Evolutionary conservation across 2,113 vertebrate genomes (phyloP).

Genomic region (Cercocebus atys): DNA sequence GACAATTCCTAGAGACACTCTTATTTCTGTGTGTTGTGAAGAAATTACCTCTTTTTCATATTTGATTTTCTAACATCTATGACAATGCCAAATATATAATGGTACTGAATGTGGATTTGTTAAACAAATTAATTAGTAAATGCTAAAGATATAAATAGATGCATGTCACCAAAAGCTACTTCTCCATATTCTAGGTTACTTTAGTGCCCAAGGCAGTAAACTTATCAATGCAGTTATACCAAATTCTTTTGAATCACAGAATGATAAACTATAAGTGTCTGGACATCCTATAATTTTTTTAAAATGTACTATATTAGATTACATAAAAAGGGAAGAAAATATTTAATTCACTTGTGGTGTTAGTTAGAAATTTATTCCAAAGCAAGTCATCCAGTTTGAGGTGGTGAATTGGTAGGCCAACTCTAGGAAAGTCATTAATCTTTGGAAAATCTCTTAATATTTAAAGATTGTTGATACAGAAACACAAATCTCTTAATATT

Average conservation of each 20-base stretch:
- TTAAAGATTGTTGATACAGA: background rate
- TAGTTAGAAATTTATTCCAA: background rate
- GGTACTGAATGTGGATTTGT: background rate
- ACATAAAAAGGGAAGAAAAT: background rate
- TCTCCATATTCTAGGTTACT: background rate
- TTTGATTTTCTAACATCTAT: background rate
- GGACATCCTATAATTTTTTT: no score
- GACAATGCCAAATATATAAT: background rate
- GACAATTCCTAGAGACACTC: background rate
- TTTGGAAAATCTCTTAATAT: background rate
- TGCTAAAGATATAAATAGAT: background rate
- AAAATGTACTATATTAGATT: background rate
- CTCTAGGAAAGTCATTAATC: background rate
- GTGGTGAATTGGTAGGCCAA: background rate
- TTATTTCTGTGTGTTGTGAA: background rate
- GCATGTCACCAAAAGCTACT: background rate
- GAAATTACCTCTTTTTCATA: background rate
- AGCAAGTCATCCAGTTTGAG: background rate
- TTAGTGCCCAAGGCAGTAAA: background rate
- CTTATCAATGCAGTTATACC: background rate
- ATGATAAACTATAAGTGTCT: background rate
- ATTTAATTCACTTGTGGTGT: background rate
- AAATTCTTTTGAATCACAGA: background rate
- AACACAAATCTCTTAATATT: no score
- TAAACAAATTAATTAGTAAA: background rate